Base-by-base conservation (phyloP, 2,888 invertebrate genomes). In the Diplolepis rosae region DNA sequence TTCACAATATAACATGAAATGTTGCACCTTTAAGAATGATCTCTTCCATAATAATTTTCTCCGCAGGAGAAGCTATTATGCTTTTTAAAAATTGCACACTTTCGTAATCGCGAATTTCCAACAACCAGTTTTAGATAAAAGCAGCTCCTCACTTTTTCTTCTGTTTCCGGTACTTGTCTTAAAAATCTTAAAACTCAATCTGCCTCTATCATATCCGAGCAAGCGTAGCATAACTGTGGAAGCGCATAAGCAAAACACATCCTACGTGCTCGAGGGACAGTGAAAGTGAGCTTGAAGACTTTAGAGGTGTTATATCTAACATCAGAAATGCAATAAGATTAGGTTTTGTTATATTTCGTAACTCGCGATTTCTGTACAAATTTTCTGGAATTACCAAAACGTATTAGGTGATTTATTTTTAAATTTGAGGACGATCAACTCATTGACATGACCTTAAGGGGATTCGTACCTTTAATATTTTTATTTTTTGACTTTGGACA, bases 91-190 rank as follows among this genome's bases (percentile, higher is more conserved):
- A 61, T n/a, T 61, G 32, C 56, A 61, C 30, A 54, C 48, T 30
- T 54, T 54, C 52, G 9, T 54, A 28, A 54, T 54, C 28, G 30
- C 5, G 15, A 28, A 54, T 54, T 54, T 54, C 54, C 54, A 32
- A 18, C 32, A 32, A 24, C 9, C 15, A 1, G 54, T 54, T 54
- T 30, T 32, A 32, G 11, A 18, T 32, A 18, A 32, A 54, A 54
- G 1, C 11, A 4, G 22, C 13, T 54, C 11, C 32, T 32, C 56
- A 1, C 3, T 61, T 61, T 61, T 61, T 32, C 39, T 39, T 61
- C 39, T 61, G 24, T 61, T 61, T 39, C 56, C 56, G 56, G 24
- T 24, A 61, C 24, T 61, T 61, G 35, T 35, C 56, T 3, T 35
- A 61, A 24, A 39, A 61, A 7, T 61, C 56, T 61, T 61, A 3